Percentiles rank a stretch among this genome's conserved stretches.
Evolutionary conservation across 1,140 invertebrate genomes (phyloP).

Genomic region (Pseudomyrmex pallidus): DNA sequence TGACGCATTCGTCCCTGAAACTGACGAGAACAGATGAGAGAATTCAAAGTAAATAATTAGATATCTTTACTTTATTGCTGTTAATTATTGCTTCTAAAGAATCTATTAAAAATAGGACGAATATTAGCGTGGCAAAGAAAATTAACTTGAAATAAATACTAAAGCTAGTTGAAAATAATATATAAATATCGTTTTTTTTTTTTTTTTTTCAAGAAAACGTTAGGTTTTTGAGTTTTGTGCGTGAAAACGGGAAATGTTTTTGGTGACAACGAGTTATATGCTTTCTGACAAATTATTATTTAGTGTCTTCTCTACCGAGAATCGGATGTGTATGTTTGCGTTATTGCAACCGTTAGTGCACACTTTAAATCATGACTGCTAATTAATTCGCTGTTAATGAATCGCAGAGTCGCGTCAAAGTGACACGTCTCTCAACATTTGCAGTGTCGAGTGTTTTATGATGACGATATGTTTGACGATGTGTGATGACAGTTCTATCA

Average conservation of each 20-base stretch:
- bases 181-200: background rate
- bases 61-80: background rate
- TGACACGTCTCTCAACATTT: slow-evolving; percentile 53
- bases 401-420: background rate
- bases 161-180: background rate
- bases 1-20: slow-evolving; percentile 26
- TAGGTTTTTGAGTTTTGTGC: background rate
- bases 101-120: too few relatives aligned
- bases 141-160: background rate
- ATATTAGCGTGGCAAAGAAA: background rate
- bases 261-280: slow-evolving; percentile 16
- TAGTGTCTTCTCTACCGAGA: background rate
- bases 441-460: slow-evolving; percentile 45
- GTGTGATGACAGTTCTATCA: slow-evolving; percentile 12
- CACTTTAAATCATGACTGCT: slow-evolving; percentile 59
- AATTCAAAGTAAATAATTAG: slow-evolving; percentile 2
- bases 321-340: slow-evolving; percentile 1
- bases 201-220: background rate
- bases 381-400: slow-evolving; percentile 66
- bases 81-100: too few relatives aligned
- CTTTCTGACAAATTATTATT: slow-evolving; percentile 60
- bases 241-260: background rate
- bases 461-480: slow-evolving; percentile 27
- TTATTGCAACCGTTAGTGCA: slow-evolving; percentile 27
- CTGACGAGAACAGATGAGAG: background rate